These are phyloP conservation scores for Cladopsammia gracilis DNA, from an alignment of 64 coral and sea anemone genomes.

Conservation along the genomic window DNA sequence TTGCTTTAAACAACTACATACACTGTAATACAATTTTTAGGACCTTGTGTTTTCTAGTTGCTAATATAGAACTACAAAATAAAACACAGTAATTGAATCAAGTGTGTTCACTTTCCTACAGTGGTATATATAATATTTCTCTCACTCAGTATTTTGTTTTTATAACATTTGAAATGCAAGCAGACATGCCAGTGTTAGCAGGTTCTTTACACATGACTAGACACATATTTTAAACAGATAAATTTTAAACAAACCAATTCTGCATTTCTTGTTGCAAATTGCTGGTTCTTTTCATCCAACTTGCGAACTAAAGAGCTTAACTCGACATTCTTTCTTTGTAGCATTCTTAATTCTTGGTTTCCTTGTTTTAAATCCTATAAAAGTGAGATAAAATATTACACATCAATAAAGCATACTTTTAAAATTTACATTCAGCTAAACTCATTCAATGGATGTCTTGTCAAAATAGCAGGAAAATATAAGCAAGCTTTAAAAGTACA, in stretches of 20 bases:
- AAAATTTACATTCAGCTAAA: background rate
- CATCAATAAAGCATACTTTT: background rate
- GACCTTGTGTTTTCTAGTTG: too few species aligned
- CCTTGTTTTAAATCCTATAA: conserved; percentile 56
- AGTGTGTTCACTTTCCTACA: too few species aligned
- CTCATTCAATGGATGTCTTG: background rate
- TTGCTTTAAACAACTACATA: too few species aligned
- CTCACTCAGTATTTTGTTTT: too few species aligned
- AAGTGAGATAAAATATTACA: background rate
- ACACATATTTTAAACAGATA: background rate
- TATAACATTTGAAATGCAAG: background rate
- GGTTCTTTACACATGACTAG: conserved; percentile 52
- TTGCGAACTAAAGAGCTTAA: conserved; percentile 92
- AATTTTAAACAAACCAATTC: conserved; percentile 74
- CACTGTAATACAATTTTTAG: too few species aligned
- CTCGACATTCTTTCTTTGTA: conserved; percentile 88
- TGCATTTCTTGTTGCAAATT: conserved; percentile 88
- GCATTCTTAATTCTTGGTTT: conserved; percentile 62
- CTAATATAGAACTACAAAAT: too few species aligned
- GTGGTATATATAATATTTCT: too few species aligned
- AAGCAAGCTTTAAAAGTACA: background rate
- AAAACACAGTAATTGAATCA: too few species aligned
- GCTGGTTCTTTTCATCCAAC: conserved; percentile 95
- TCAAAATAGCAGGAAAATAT: background rate
- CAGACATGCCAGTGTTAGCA: background rate